Evolutionary conservation across 2,113 vertebrate species (phyloP).

Genomic region (Lophura nycthemera): DNA sequence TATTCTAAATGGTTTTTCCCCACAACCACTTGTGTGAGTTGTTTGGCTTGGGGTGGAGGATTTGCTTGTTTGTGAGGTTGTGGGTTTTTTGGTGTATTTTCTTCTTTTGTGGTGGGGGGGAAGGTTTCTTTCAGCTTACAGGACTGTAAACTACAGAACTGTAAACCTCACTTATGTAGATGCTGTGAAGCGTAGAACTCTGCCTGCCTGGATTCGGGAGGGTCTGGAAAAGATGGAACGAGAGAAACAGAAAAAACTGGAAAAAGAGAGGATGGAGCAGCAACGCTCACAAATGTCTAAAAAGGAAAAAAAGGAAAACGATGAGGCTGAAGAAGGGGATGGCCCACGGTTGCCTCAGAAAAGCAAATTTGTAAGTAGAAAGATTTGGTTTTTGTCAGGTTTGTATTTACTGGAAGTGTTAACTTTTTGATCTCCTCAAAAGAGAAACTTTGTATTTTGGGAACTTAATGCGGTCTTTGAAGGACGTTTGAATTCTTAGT

Average conservation of each 20-base stretch:
- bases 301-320: constrained; percentile 84
- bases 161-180: constrained; percentile 76
- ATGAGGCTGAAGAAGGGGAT: constrained; percentile 84
- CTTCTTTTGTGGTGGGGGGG: accelerated
- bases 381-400: neutral
- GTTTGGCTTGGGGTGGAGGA: neutral
- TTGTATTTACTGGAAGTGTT: neutral
- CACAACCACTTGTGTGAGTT: neutral
- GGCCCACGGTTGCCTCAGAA: constrained; percentile 92
- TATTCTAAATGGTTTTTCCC: neutral
- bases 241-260: constrained; percentile 96
- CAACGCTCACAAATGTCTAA: constrained; percentile 91
- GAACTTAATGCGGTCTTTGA: neutral
- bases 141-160: constrained; percentile 24
- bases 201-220: constrained; percentile 99
- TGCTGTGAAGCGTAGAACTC: constrained; percentile 94
- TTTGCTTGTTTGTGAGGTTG: neutral
- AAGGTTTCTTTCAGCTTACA: neutral
- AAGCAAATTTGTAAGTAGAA: constrained; percentile 97
- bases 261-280: constrained; percentile 94
- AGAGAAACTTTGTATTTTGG: neutral
- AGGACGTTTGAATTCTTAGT: neutral
- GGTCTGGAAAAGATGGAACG: constrained; percentile 99
- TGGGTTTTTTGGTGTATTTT: neutral
- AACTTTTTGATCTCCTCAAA: neutral